phyloP scores from a whole-genome alignment of 2,113 vertebrate genomes.

The Ochotona princeps region DNA sequence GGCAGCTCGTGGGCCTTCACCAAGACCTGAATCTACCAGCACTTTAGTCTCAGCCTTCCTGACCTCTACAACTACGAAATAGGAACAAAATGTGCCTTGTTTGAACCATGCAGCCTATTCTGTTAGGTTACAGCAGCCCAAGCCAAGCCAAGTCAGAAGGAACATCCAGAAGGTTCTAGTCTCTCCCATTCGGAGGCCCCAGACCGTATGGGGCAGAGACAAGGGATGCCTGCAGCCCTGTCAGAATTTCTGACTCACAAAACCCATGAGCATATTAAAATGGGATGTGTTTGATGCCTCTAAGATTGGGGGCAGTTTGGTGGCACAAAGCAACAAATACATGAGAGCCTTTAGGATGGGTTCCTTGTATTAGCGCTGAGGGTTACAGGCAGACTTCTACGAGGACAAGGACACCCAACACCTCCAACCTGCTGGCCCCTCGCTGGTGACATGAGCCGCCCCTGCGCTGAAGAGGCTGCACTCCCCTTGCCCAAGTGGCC shows the following conservation, averaged over 20 bases:
- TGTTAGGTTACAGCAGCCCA: neutral
- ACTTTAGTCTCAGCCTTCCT: neutral
- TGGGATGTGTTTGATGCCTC: neutral
- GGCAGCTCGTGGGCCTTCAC: neutral
- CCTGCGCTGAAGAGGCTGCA: neutral
- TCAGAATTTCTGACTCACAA: neutral
- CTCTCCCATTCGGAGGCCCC: neutral
- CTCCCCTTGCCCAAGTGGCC: neutral
- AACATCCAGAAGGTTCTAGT: neutral
- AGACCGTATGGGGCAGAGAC: neutral
- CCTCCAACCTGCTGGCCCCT: neutral
- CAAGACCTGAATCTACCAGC: neutral
- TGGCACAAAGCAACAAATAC: neutral
- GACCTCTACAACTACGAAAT: neutral
- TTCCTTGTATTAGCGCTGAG: neutral
- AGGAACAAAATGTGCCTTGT: neutral
- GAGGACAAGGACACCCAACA: neutral
- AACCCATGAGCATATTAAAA: slow-evolving; percentile 9
- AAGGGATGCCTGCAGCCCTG: neutral
- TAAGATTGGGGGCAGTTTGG: neutral
- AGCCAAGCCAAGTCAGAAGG: neutral
- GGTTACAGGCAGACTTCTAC: neutral
- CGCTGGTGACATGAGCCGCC: neutral
- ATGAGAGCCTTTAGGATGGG: neutral
- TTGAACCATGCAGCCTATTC: neutral